Base-by-base conservation (phyloP, 1,140 invertebrate species). In the Drosophila yakuba region DNA sequence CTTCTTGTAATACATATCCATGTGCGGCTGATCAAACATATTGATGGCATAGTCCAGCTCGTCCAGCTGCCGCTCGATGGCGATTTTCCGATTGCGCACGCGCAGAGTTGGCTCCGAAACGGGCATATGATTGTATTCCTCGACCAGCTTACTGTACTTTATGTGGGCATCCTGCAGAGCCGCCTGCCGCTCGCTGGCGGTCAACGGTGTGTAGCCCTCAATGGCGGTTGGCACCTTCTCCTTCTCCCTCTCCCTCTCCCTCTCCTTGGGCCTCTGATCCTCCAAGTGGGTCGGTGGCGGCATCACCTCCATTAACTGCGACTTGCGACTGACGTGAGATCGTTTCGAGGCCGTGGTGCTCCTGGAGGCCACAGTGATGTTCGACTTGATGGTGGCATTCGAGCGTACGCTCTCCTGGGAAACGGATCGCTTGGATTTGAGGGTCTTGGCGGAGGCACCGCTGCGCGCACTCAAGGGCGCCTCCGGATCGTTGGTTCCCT, bases 41-140 rank as follows among this genome's bases (percentile, higher is more conserved):
- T 72, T 69, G 17, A 78, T 78, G 43, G 44, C 38, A n/a, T 78
- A 78, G 64, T 78, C 74, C 58, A 78, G 23, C 7, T 77, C 56
- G 8, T 78, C 75, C 58, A 78, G 47, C 38, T 78, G 32, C 4
- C 58, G 41, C 6, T 78, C 75, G 23, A 78, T 78, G 20, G 52
- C 66, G 0, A 64, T 54, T 20, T 57, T 64, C 0, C 75, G 74
- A 15, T 51, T 78, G 38, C 74, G 64, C 11, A 78, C 75, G 0
- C 75, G 74, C 58, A 78, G 5, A 0, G 75, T 78, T 2, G 64
- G 47, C 54, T 28, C 57, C 14, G 74, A 78, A 5, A 78, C 74
- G 4, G 75, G 75, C 47, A 78, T 17, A 20, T 57, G 74, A 11
- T 78, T 78, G 25, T 78, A 78, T 7, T 78, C 75, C 23, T 71